Evolutionary conservation across 2,888 invertebrate genomes (phyloP).

Genomic region (Sabellastarte sp.): DNA sequence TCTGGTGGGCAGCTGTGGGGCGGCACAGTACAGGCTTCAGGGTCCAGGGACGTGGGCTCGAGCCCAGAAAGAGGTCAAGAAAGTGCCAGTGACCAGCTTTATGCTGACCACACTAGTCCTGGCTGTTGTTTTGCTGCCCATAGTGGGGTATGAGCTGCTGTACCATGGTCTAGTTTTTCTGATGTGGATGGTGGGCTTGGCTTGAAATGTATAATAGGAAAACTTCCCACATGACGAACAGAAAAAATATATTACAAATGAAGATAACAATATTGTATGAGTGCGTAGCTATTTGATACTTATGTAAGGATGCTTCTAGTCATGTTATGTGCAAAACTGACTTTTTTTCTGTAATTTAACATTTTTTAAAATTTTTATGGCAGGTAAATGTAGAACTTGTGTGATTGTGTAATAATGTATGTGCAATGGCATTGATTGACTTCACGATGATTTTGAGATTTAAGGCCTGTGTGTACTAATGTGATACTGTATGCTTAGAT

Average conservation of each 20-base stretch:
- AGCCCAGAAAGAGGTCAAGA: slow-evolving; percentile 38
- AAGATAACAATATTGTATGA: too few relatives aligned
- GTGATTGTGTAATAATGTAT: too few relatives aligned
- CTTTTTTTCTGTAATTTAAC: background rate
- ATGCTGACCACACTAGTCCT: background rate
- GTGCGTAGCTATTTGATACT: too few relatives aligned
- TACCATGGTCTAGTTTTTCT: background rate
- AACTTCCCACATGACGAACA: too few relatives aligned
- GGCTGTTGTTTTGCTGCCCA: background rate
- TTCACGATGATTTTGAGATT: too few relatives aligned
- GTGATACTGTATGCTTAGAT: too few relatives aligned
- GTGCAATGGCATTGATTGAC: too few relatives aligned
- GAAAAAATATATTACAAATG: too few relatives aligned
- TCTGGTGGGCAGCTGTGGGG: slow-evolving; percentile 41
- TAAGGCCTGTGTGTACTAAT: too few relatives aligned
- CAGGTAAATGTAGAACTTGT: too few relatives aligned
- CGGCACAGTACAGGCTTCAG: slow-evolving; percentile 49
- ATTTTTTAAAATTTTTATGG: background rate
- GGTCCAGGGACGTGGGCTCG: slow-evolving; percentile 44
- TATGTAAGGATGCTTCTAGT: too few relatives aligned
- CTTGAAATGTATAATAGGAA: background rate
- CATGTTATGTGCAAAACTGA: too few relatives aligned
- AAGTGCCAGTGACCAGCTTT: background rate
- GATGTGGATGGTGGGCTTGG: background rate
- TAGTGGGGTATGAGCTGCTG: background rate